Evolutionary conservation across 37 sponge, comb jelly and placozoan species (phyloP), one percentile per base, ranked within the genome.

Genomic region (Lycopodina hypogea): DNA sequence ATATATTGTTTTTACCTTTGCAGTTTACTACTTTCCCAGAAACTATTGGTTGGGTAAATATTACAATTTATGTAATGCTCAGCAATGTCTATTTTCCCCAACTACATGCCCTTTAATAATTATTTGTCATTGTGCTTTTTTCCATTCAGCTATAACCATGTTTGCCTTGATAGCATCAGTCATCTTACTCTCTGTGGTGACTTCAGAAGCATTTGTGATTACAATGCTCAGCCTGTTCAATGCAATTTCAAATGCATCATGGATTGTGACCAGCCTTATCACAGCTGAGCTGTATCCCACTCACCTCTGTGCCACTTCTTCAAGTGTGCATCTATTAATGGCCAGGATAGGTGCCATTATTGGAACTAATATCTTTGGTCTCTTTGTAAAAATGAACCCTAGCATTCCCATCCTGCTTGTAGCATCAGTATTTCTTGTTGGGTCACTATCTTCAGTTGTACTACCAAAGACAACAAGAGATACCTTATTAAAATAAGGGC

Each of bases 281-380:
- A 61, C 59, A 17, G 64, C 76, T 32, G 91, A 92, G 45, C 42
- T 92, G 48, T 92, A 81, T 57, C 90, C 93, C 2, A 92, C 93
- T 15, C 76, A 80, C n/a, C 86, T 88, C 38, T 84, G 90, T 37
- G 29, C 81, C 18, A 84, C 86, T 53, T 76, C 90, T 22, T 28
- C 42, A 18, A 86, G 86, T 0, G 39, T 90, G 0, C 81, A 77
- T 37, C 72, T 84, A 4, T 32, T 84, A 12, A 60, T 76, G 60
- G 81, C 81, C 55, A 80, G 90, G 39, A 77, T 90, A 61, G 90
- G 90, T 51, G 90, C 90, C 19, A 90, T 90, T 45, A 18, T 84
- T 0, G 90, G 90, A 21, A 90, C 81, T 19, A 75, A 81, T 48
- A 61, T 84, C 0, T 90, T 90, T 77, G 90, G 90, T 1, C 55